Evolutionary conservation across 2,113 vertebrate species (phyloP).

Genomic region (Etia nguti): DNA sequence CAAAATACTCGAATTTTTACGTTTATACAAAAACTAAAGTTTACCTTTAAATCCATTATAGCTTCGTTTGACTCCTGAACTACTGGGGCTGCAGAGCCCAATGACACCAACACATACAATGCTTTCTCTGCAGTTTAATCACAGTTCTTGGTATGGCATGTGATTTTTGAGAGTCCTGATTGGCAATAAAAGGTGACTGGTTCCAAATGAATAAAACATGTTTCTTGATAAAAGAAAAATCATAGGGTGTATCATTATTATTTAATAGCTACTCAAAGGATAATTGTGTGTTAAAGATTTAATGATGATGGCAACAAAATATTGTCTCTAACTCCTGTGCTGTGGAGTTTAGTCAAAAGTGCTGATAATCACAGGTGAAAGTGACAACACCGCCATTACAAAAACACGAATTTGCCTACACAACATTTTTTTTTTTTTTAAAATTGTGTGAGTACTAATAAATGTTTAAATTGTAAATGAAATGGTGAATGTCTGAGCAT

Average conservation of each 20-base stretch:
- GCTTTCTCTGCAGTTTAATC: not conserved
- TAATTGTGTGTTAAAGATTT: not conserved
- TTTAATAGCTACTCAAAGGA: not conserved
- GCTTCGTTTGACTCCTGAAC: not conserved
- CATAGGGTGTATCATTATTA: not conserved
- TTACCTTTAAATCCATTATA: not conserved
- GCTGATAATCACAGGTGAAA: not conserved
- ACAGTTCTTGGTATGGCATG: conserved; percentile 11
- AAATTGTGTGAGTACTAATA: not conserved
- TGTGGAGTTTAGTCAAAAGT: not conserved
- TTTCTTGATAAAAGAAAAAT: not conserved
- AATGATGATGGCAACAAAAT: conserved; percentile 3
- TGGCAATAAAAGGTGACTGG: not conserved
- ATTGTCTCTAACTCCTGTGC: not conserved
- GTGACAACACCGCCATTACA: not conserved
- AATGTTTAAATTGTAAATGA: not conserved
- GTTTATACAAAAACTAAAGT: not conserved
- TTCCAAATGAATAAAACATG: not conserved
- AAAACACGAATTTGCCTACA: not conserved
- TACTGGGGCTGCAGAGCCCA: not conserved
- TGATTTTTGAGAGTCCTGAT: not conserved
- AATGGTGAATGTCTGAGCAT: not conserved
- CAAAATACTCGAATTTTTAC: not conserved
- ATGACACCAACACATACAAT: not conserved
- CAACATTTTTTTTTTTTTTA: not conserved